phyloP scores from a whole-genome alignment of 2,888 invertebrate species.

The Apodemia duryi region DNA sequence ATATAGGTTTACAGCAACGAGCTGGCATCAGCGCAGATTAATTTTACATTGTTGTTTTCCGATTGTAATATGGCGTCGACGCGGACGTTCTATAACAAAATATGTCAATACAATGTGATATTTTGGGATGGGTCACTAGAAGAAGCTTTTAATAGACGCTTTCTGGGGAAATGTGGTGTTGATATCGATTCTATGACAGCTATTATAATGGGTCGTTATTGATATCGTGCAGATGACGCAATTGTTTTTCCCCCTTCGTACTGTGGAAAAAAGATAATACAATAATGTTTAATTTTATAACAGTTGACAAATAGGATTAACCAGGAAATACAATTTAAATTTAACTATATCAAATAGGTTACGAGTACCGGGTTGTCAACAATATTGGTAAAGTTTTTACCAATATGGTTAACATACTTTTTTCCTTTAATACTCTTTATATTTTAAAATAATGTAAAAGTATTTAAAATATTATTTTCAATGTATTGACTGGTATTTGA shows the following conservation, averaged over 20 bases:
- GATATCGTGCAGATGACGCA: neutral
- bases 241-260: neutral
- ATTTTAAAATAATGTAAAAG: too few relatives aligned
- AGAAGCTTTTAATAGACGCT: neutral
- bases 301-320: too few relatives aligned
- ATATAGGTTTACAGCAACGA: slow-evolving; percentile 56
- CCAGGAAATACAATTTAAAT: too few relatives aligned
- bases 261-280: too few relatives aligned
- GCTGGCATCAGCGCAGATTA: slow-evolving; percentile 40
- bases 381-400: too few relatives aligned
- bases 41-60: slow-evolving; percentile 23
- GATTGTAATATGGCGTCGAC: slow-evolving; percentile 1
- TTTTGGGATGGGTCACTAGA: slow-evolving; percentile 5
- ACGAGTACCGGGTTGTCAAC: too few relatives aligned
- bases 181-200: neutral
- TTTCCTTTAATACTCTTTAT: too few relatives aligned
- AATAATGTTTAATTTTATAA: too few relatives aligned
- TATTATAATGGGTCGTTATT: neutral
- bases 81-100: slow-evolving; percentile 17
- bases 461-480: too few relatives aligned
- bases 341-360: too few relatives aligned
- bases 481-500: too few relatives aligned
- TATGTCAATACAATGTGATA: slow-evolving; percentile 4
- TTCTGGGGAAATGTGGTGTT: neutral
- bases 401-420: too few relatives aligned